Percentiles rank a stretch among this genome's conserved stretches.
phyloP scores from a whole-genome alignment of 2,113 vertebrate genomes.

The Pseudorasbora parva region DNA sequence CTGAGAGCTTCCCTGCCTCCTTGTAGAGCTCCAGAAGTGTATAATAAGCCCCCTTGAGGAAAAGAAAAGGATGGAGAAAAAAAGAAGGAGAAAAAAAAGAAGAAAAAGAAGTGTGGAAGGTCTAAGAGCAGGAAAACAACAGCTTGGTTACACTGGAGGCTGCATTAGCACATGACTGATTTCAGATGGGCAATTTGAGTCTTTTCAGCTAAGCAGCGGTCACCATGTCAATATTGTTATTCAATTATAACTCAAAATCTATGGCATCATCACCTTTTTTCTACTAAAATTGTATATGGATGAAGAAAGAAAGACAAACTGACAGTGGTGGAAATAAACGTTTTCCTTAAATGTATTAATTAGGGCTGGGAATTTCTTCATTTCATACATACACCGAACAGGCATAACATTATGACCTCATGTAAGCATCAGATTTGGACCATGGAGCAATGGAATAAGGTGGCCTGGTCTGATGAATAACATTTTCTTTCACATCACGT shows the following conservation, averaged over 20 bases:
- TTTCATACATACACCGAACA: too few relatives aligned
- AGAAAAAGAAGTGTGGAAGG: slow-evolving; percentile 60
- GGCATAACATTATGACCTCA: too few relatives aligned
- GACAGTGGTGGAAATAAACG: too few relatives aligned
- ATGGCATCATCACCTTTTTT: neutral
- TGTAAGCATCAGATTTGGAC: too few relatives aligned
- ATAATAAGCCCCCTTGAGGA: slow-evolving; percentile 82
- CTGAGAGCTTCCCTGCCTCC: slow-evolving; percentile 70
- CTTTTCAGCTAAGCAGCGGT: slow-evolving; percentile 39
- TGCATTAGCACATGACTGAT: slow-evolving; percentile 71
- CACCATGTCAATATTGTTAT: slow-evolving; percentile 67
- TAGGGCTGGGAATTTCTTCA: too few relatives aligned
- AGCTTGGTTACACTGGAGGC: slow-evolving; percentile 72
- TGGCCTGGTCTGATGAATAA: too few relatives aligned
- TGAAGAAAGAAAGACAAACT: neutral
- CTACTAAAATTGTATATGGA: neutral
- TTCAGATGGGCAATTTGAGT: slow-evolving; percentile 22
- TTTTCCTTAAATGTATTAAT: neutral
- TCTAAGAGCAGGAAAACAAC: slow-evolving; percentile 65
- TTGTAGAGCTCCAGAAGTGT: slow-evolving; percentile 74
- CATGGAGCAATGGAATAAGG: too few relatives aligned
- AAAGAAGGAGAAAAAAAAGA: slow-evolving; percentile 66
- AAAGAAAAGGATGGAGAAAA: slow-evolving; percentile 63
- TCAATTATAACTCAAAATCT: neutral
- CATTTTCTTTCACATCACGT: too few relatives aligned